Conservation (phyloP, 2,797 vertebrate species). For the Urocyon cinereoargenteus region DNA sequence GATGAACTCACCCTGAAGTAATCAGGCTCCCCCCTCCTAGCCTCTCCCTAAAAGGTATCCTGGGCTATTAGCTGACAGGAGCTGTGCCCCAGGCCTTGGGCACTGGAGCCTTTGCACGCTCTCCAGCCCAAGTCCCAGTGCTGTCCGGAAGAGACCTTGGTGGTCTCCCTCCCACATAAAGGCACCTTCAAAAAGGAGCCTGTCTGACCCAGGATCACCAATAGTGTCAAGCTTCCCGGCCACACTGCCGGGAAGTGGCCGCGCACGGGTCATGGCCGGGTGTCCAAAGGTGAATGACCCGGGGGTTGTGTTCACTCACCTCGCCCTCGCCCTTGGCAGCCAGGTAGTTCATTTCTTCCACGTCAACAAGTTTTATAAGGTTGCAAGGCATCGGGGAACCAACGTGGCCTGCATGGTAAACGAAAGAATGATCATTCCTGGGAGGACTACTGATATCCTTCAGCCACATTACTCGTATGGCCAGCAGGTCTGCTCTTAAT, state of each 20-base stretch:
- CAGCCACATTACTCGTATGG: background rate
- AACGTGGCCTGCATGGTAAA: constrained; percentile 92
- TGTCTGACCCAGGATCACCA: background rate
- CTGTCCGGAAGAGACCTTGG: accelerated
- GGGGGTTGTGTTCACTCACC: constrained; percentile 86
- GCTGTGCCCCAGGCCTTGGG: background rate
- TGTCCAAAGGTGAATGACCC: too few relatives aligned
- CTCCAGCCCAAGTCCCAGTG: background rate
- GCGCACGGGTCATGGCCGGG: accelerated
- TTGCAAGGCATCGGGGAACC: constrained; percentile 97
- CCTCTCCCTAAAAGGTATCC: background rate
- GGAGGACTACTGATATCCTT: background rate
- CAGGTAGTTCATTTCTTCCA: constrained; percentile 97
- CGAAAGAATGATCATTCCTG: background rate
- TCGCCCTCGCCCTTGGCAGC: constrained; percentile 96
- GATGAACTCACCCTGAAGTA: background rate
- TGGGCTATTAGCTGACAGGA: background rate
- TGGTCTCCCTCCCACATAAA: background rate
- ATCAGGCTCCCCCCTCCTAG: background rate
- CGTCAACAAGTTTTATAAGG: constrained; percentile 94
- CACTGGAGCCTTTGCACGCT: accelerated
- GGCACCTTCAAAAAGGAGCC: background rate
- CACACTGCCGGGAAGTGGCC: accelerated
- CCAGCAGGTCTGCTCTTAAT: background rate
- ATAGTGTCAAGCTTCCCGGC: background rate